phyloP scores from a whole-genome alignment of 2,888 invertebrate genomes.

The Cosmia pyralina region DNA sequence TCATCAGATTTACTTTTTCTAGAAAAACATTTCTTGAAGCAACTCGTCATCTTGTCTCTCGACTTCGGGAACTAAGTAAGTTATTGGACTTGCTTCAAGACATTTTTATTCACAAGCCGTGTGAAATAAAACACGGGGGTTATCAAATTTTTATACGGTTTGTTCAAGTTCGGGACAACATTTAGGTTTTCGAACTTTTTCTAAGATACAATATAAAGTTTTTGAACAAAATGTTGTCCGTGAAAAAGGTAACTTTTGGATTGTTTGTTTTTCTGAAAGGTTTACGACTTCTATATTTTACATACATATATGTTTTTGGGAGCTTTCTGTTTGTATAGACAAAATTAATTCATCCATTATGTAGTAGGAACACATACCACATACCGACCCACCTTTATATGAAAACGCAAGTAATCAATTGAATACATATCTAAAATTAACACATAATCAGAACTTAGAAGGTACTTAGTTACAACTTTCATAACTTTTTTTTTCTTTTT shows the following conservation, averaged over 20 bases:
- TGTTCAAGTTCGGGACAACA: conserved; percentile 28
- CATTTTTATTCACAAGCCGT: conserved; percentile 59
- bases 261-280: conserved; percentile 15
- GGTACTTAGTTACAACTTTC: no score
- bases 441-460: no score
- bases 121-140: conserved; percentile 55
- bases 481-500: no score
- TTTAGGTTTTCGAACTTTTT: conserved; percentile 25
- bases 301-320: background rate
- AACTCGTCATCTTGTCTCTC: conserved; percentile 56
- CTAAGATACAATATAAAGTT: conserved; percentile 17
- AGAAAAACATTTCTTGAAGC: conserved; percentile 61
- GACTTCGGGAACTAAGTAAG: conserved; percentile 1
- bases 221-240: background rate
- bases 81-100: conserved; percentile 16
- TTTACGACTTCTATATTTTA: conserved; percentile 3
- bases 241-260: conserved; percentile 11
- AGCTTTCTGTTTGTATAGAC: background rate
- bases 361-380: no score
- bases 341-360: no score
- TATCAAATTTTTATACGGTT: conserved; percentile 50
- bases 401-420: no score
- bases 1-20: conserved; percentile 34
- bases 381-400: no score
- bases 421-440: no score